Evolutionary conservation across 2,888 invertebrate species (phyloP), one percentile per base, ranked within the genome.

Genomic region (Drosophila prostipennis): DNA sequence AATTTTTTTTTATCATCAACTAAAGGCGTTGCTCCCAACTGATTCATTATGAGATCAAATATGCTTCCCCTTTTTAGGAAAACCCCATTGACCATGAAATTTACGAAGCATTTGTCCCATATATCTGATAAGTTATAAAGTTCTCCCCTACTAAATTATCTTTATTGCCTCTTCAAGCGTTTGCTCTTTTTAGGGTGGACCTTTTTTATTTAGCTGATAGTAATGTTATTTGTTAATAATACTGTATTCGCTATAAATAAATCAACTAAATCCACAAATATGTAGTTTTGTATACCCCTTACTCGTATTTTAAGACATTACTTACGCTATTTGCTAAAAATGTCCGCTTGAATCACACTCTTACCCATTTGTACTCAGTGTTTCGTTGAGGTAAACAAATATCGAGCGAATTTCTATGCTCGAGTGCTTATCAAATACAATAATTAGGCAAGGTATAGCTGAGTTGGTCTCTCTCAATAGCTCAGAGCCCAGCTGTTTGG

Each of bases 401-500:
- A 56, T 32, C 19, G 57, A 56, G 23, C 57, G 39, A 48, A 61
- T 63, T 63, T 48, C 39, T 48, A 34, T 48, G 48, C 59, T 69
- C 48, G 52, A 70, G 60, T 69, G 69, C 69, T 70, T 70, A 70
- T 51, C 64, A 64, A 64, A 64, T 26, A 14, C 19, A 51, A 8
- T 37, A 37, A 64, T 49, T 49, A 32, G 43, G 49, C 51, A 23
- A 23, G 26, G 29, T n/a, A 14, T 8, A n/a, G 29, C 5, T 10
- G n/a, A n/a, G 29, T 14, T 10, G n/a, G n/a, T 48, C 34, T n/a
- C 45, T 5, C 7, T 14, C 34, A 11, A 3, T 23, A 6, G 26
- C 7, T 49, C 19, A 16, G 48, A 40, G 16, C 29, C 69, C 76
- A 74, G 74, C 72, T 87, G 74, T 72, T 78, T 14, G 43, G 16